Evolutionary conservation across 2,888 invertebrate genomes (phyloP).

Genomic region (Phaonia tiefii): DNA sequence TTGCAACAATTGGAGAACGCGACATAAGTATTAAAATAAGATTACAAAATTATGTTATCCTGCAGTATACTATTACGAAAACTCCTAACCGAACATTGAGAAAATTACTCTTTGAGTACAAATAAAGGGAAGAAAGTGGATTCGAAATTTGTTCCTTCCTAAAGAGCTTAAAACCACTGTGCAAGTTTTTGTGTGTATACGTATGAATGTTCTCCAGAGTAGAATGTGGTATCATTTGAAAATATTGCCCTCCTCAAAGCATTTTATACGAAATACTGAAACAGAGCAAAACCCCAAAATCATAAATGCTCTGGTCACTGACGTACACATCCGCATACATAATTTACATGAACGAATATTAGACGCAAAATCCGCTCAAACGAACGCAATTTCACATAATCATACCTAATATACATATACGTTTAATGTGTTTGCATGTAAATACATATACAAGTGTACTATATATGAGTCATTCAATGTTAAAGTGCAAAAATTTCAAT

Average conservation of each 20-base stretch:
- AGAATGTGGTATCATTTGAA: slow-evolving; percentile 46
- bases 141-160: no score
- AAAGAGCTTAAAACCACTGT: neutral
- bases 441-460: no score
- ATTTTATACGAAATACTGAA: slow-evolving; percentile 28
- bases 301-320: slow-evolving; percentile 54
- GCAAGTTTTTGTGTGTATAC: neutral
- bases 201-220: slow-evolving; percentile 1
- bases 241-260: slow-evolving; percentile 62
- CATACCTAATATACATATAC: neutral
- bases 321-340: slow-evolving; percentile 44
- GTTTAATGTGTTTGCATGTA: no score
- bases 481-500: no score
- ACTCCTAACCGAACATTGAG: no score
- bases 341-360: slow-evolving; percentile 36
- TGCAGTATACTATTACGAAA: no score
- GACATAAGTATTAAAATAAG: no score
- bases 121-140: no score
- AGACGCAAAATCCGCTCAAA: slow-evolving; percentile 15
- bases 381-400: slow-evolving; percentile 25
- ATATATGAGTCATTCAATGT: no score
- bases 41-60: no score
- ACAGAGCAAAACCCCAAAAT: slow-evolving; percentile 35
- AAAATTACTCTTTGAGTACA: no score
- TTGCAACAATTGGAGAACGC: no score